Conservation (phyloP, 2,797 vertebrate genomes). For the Delichon dasypus region DNA sequence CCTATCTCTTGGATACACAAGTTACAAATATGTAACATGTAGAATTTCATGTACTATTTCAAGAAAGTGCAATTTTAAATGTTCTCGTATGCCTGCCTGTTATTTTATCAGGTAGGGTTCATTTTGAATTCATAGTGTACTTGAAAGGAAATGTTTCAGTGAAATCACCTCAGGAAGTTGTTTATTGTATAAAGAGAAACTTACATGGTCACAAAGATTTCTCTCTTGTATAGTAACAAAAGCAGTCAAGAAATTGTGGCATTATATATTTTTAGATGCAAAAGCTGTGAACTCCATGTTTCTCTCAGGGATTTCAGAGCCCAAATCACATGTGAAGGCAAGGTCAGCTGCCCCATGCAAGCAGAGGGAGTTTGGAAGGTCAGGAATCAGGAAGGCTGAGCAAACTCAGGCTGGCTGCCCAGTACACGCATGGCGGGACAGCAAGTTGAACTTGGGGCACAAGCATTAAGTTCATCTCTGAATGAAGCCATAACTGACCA, state of each 20-base stretch:
- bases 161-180: background rate
- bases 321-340: background rate
- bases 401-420: background rate
- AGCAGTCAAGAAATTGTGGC: background rate
- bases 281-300: background rate
- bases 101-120: background rate
- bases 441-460: background rate
- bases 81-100: background rate
- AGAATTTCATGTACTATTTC: background rate
- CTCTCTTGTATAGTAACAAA: background rate
- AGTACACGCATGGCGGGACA: background rate
- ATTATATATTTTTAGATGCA: background rate
- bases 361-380: background rate
- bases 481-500: background rate
- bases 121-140: background rate
- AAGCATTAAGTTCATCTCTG: background rate
- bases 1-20: background rate
- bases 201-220: background rate
- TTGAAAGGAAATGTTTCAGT: background rate
- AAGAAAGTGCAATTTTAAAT: background rate
- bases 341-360: background rate
- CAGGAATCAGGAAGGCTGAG: background rate
- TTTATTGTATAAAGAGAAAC: background rate
- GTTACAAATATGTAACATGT: background rate
- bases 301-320: background rate